Conservation (phyloP, 2,888 invertebrate genomes). For the Parthenolecanium corni region DNA sequence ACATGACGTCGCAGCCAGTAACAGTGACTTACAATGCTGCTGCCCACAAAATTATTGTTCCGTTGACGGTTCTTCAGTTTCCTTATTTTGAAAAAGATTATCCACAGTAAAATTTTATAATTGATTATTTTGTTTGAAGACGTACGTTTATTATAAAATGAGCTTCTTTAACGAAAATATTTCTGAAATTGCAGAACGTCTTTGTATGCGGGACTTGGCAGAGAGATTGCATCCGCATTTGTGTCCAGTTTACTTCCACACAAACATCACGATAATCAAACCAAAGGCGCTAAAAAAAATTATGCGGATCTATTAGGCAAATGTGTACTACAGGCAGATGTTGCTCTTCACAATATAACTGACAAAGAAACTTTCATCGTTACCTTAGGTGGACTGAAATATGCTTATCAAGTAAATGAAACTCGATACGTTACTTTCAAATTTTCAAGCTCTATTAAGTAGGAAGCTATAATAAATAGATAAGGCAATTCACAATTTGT, state of each 20-base stretch:
- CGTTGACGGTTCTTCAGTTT: slow-evolving; percentile 39
- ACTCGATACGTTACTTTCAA: background rate
- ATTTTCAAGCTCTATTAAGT: no score
- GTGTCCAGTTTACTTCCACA: slow-evolving; percentile 40
- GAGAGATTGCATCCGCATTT: slow-evolving; percentile 42
- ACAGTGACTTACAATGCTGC: slow-evolving; percentile 40
- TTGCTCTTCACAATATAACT: slow-evolving; percentile 36
- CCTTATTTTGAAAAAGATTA: slow-evolving; percentile 41
- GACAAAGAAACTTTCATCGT: slow-evolving; percentile 33
- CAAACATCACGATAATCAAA: slow-evolving; percentile 20
- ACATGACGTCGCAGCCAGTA: slow-evolving; percentile 35
- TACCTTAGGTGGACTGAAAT: slow-evolving; percentile 37
- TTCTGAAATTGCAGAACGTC: slow-evolving; percentile 39
- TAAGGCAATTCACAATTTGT: no score
- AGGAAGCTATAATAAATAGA: no score
- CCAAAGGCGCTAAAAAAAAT: slow-evolving; percentile 1
- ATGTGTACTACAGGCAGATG: slow-evolving; percentile 34
- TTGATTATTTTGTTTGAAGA: background rate
- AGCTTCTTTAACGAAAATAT: background rate
- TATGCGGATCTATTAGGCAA: slow-evolving; percentile 29
- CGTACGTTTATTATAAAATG: background rate
- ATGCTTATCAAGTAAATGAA: slow-evolving; percentile 39
- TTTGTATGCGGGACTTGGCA: slow-evolving; percentile 43
- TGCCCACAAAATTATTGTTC: slow-evolving; percentile 42
- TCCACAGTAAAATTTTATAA: slow-evolving; percentile 38